phyloP scores from a whole-genome alignment of 2,888 invertebrate species.

The Conomelus anceps region DNA sequence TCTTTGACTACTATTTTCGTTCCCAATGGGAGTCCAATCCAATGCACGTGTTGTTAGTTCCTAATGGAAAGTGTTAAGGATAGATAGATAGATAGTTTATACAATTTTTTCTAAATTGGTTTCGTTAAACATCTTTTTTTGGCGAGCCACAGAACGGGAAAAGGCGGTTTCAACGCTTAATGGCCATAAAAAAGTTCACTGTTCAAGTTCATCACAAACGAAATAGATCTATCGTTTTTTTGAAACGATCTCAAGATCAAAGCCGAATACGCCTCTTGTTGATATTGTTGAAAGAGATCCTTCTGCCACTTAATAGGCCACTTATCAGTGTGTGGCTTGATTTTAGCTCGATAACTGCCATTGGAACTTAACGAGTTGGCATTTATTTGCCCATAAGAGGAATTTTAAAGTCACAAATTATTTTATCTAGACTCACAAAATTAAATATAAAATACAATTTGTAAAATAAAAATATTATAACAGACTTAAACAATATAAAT shows the following conservation, averaged over 20 bases:
- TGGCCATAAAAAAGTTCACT: neutral
- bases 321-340: neutral
- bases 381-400: neutral
- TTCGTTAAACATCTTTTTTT: neutral
- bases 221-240: neutral
- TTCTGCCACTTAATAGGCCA: neutral
- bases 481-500: too few relatives aligned
- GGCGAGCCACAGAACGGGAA: neutral
- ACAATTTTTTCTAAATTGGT: neutral
- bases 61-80: neutral
- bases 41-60: neutral
- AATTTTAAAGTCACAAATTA: too few relatives aligned
- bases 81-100: neutral
- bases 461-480: too few relatives aligned
- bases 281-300: neutral
- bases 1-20: neutral
- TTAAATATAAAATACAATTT: too few relatives aligned
- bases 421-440: too few relatives aligned
- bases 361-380: neutral
- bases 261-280: neutral
- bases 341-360: neutral
- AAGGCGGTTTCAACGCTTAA: neutral
- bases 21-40: neutral
- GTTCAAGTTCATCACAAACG: neutral
- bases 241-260: neutral